phyloP scores from a whole-genome alignment of 2,797 vertebrate genomes.

The Babyrousa celebensis region DNA sequence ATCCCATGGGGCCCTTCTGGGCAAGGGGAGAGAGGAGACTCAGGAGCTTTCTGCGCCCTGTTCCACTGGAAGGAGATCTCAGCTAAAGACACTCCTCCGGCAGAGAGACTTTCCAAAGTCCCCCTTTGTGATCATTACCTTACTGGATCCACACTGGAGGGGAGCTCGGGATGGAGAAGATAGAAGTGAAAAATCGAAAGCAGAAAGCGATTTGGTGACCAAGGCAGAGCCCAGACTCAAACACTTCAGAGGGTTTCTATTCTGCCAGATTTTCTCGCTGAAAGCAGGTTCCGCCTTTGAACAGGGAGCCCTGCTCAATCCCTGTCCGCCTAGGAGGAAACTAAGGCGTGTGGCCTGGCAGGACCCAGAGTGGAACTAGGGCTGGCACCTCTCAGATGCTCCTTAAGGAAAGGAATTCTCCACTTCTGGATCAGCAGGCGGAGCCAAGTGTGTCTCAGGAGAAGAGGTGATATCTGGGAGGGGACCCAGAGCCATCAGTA shows the following conservation, averaged over 20 bases:
- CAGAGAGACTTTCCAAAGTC: neutral
- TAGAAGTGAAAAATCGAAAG: slow-evolving; percentile 47
- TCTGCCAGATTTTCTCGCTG: neutral
- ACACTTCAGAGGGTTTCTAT: neutral
- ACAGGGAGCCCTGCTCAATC: neutral
- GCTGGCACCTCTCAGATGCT: neutral
- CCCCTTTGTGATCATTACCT: neutral
- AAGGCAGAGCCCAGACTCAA: neutral
- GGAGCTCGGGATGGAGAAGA: neutral
- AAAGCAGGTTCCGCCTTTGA: neutral
- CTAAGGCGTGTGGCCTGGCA: neutral
- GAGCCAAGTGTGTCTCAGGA: neutral
- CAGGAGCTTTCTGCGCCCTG: neutral
- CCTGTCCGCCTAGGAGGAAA: neutral
- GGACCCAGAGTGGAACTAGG: neutral
- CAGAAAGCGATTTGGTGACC: neutral
- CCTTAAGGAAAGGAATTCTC: neutral
- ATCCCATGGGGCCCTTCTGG: too few relatives aligned
- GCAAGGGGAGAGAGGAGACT: neutral
- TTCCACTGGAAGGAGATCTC: neutral
- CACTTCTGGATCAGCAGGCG: neutral
- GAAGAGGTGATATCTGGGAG: neutral
- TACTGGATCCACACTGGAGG: neutral
- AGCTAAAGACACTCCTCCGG: neutral
- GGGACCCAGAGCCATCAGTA: neutral